Base-by-base conservation (phyloP, 2,113 vertebrate species). In the Chaetodon auriga region DNA sequence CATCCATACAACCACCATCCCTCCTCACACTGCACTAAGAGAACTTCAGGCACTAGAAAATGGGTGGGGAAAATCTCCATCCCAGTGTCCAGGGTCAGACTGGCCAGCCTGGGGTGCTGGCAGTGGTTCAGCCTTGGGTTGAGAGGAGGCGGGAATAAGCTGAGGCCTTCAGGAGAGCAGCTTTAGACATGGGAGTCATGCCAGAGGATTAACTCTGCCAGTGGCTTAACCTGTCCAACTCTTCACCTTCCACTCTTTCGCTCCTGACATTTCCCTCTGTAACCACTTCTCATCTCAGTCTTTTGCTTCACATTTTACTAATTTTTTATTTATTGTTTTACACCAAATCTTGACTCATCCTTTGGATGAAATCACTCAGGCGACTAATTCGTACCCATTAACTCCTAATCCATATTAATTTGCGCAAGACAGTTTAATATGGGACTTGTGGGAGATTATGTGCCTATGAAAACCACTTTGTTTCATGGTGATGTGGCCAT, bases 131-230 rank as follows among this genome's bases (percentile, higher is more conserved):
- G 68, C 7, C 14, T 68, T 9, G 23, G 63, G 57, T 18, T 48
- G 46, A 73, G 77, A 7, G 1, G 45, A 23, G 21, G 45, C 36
- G 38, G 53, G 49, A 75, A 62, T 71, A 35, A 75, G 45, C 21
- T 8, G 35, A 66, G 80, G 63, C 12, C 25, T 87, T 68, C 49
- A 78, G 66, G 75, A 80, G 82, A 81, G 81, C 81, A 76, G 87
- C 83, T 92, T 92, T 84, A 73, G 58, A 88, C 18, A 43, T 19
- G 25, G 80, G 86, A 80, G 49, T 70, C 0, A 5, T 41, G 81
- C 86, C 89, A 93, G 62, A 80, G 68, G 87, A 92, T 92, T 92
- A 85, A 78, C 75, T 55, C 66, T 48, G 78, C 49, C 76, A 57
- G 43, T 2, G 80, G 66, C 81, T 91, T 87, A 86, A 89, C 90